phyloP scores from a whole-genome alignment of 2,797 vertebrate species.

The Crocodylus rhombifer region DNA sequence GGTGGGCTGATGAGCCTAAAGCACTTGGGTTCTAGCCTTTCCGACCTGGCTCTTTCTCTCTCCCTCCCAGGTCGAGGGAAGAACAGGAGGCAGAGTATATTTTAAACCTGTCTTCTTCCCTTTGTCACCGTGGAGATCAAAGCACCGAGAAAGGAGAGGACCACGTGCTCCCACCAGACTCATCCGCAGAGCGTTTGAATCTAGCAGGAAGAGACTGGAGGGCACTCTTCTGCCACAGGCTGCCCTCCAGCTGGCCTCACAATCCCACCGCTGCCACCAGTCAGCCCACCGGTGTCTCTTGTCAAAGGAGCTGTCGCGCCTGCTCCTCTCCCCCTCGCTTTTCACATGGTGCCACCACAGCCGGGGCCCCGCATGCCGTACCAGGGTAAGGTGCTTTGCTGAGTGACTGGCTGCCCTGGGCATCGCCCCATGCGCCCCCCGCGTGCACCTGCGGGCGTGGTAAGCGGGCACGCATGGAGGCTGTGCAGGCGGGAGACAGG shows the following conservation, averaged over 20 bases:
- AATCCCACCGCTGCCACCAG: background rate
- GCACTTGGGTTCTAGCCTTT: rapidly evolving
- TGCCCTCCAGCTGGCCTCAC: background rate
- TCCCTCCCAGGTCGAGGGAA: slow-evolving; percentile 89
- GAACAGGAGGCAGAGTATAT: slow-evolving; percentile 95
- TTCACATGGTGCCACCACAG: background rate
- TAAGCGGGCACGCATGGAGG: background rate
- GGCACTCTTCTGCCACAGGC: background rate
- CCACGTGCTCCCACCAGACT: slow-evolving; percentile 16
- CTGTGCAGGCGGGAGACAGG: background rate
- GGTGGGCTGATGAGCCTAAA: background rate
- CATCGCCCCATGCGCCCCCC: background rate
- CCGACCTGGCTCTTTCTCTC: background rate
- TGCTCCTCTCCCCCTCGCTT: background rate
- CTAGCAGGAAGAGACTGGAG: background rate
- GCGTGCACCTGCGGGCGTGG: background rate
- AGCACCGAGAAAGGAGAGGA: slow-evolving; percentile 39
- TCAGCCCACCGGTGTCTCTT: background rate
- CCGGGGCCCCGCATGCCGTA: background rate
- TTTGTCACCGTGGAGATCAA: slow-evolving; percentile 58
- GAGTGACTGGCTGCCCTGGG: background rate
- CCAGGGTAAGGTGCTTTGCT: background rate
- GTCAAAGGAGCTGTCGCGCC: slow-evolving; percentile 7
- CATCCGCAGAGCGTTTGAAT: background rate
- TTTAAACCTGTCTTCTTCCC: slow-evolving; percentile 79